These are phyloP conservation scores for Hirundichthys speculiger DNA, from an alignment of 2,113 vertebrate species.

Conservation along the genomic window DNA sequence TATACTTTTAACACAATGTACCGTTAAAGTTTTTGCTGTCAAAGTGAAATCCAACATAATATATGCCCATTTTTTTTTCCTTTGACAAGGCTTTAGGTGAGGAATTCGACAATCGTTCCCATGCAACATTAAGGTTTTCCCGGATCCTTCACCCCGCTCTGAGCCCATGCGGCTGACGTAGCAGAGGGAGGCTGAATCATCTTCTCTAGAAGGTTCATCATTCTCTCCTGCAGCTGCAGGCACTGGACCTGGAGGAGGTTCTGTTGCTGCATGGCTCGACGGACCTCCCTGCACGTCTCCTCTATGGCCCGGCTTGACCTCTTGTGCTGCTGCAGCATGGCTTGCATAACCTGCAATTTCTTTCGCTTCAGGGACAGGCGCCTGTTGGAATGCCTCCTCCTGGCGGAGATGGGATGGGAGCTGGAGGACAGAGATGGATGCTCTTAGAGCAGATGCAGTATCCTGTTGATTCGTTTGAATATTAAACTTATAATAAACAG, in stretches of 20 bases:
- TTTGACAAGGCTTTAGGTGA: conserved; percentile 11
- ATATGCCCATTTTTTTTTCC: conserved; percentile 10
- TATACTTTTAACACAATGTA: conserved; percentile 7
- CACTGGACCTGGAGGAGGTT: conserved; percentile 95
- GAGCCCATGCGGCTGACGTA: conserved; percentile 38
- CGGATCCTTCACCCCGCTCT: conserved; percentile 54
- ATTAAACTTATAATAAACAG: not conserved
- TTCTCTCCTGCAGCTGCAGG: conserved; percentile 94
- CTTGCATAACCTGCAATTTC: conserved; percentile 92
- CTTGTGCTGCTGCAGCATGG: conserved; percentile 93
- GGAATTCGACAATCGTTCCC: not conserved
- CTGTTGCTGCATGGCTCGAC: conserved; percentile 93
- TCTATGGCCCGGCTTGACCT: conserved; percentile 90
- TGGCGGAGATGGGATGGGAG: conserved; percentile 83
- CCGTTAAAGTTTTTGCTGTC: not conserved
- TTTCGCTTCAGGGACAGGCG: conserved; percentile 85
- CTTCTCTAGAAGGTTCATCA: conserved; percentile 97
- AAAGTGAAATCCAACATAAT: conserved; percentile 25
- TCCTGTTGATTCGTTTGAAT: too few relatives aligned
- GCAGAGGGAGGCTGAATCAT: conserved; percentile 81
- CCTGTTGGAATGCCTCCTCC: conserved; percentile 82
- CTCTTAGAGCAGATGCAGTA: conserved; percentile 1
- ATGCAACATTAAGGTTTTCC: conserved; percentile 47
- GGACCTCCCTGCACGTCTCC: conserved; percentile 93
- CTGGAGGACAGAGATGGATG: conserved; percentile 69